Base-by-base conservation (phyloP, 2,797 vertebrate genomes). In the Rhincodon typus region DNA sequence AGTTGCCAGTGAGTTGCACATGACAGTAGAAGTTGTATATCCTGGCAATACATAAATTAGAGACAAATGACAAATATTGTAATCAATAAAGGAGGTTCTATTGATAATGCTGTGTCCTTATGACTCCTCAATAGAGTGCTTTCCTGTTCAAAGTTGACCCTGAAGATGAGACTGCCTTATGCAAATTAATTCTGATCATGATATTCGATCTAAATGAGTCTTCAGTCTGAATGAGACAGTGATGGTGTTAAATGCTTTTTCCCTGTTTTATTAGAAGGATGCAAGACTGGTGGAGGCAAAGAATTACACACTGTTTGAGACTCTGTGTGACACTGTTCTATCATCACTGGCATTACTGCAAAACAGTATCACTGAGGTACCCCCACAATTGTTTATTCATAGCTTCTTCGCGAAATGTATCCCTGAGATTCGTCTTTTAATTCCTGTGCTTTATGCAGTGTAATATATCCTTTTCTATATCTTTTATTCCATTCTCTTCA, bases 321-420 rank as follows among this genome's bases (percentile, higher is more conserved):
- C 88, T 10, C 95, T 96, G 27, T 96, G 96, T 95, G 95, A 96
- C 2, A 91, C 94, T n/a, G 93, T 96, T 88, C 57, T 96, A 12
- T 96, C 95, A 34, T 96, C 96, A 74, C 57, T 96, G 23, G 86
- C 82, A 42, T 95, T 96, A 77, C 88, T 96, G 30, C 95, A 96
- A 57, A 95, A 69, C 27, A 93, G 95, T 72, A 66, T 96, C 38
- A 96, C 88, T 70, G 96, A 96, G 96, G 96, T 96, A 74, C 25
- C 0, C 53, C 67, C 2, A 74, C 42, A 91, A 8, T 66, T 66
- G 57, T n/a, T 4, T 46, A 53, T 94, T 94, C 25, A 66, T 17
- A 70, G 2, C 62, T 46, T 57, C 87, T 53, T 94, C 38, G 2
- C 13, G 25, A 62, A 50, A 3, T 30, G 3, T 50, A 70, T 72